Evolutionary conservation across 1,140 invertebrate species (phyloP), one percentile per base, ranked within the genome.

Genomic region (Papilio xuthus): DNA sequence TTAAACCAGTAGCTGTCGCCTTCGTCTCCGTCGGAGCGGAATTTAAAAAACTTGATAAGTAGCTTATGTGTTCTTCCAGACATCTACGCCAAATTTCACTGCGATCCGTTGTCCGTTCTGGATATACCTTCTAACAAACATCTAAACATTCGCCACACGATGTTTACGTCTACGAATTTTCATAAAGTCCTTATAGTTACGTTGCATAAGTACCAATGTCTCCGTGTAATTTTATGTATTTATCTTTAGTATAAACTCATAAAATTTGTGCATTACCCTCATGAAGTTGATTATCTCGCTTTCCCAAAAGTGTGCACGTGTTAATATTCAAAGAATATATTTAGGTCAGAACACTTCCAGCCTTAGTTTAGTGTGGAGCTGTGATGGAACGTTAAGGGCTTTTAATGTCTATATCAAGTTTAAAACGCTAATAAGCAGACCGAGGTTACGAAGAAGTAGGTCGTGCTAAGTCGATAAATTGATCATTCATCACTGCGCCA

Each of bases 321-420:
- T 67, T 28, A 28, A 67, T 67, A 67, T 67, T 67, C 13, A 67
- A 28, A 10, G 23, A 28, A 67, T 15, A 67, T 67, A 67, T 67
- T 67, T 67, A 67, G 60, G 60, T 67, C 60, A 67, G 26, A 67
- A 67, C 60, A 67, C 60, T 67, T 67, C 26, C 60, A 7, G 32
- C 32, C 26, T 67, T 32, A 67, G 26, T 67, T 28, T 18, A 67
- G 60, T 67, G 60, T 67, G 13, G 60, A 12, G 23, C 26, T 67
- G 26, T 3, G 56, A 67, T 32, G 26, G 60, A 28, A 67, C 60
- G 26, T 67, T 10, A 13, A 67, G 60, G 41, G 41, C 71, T 73
- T 73, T 73, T 73, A 26, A 47, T 73, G 71, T 73, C 41, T 73
- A 42, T 73, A 73, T 73, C 71, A 50, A 73, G 71, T 73, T 73